Evolutionary conservation across 1,140 invertebrate species (phyloP), one percentile per base, ranked within the genome.

Genomic region (Antheraea mylitta): DNA sequence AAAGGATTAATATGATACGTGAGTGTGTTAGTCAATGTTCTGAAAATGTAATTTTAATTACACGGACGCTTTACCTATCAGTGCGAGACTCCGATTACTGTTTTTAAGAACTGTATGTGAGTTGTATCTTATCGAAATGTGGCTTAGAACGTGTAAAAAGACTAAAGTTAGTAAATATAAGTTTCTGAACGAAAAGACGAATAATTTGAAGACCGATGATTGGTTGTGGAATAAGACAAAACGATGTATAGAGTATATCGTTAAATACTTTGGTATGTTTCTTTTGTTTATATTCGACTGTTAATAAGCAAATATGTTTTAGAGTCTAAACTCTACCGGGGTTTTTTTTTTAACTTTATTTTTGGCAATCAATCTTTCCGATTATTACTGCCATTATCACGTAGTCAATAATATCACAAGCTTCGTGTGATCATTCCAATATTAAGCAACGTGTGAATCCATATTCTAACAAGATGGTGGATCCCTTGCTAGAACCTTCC

Each of bases 241-340:
- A 59, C 71, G 69, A 64, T 79, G 74, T 64, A 64, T 83, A 18
- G 80, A 77, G 69, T 61, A 66, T 19, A 37, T 79, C 11, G 22
- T 79, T n/a, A 71, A 78, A 22, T 86, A 82, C 77, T 84, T 86
- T 63, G 84, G 86, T 88, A 88, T 78, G 86, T 76, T 53, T 70
- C 37, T 53, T 53, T 53, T 53, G 45, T 53, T 16, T 53, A 16
- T 13, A n/a, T 53, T 53, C 1, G 45, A 16, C 2, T n/a, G 13
- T 13, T 53, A 53, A 0, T 16, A 16, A n/a, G 45, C 5, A 53
- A 53, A 53, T 53, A 53, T 6, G 16, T 53, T 4, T 10, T 11
- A 42, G 38, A 10, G 11, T 7, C 38, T 11, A 10, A 42, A 10
- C 7, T 42, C 7, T 1, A 42, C 11, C 7, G 38, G n/a, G n/a